Conservation (phyloP, 2,888 invertebrate genomes). For the Tipula confusa region DNA sequence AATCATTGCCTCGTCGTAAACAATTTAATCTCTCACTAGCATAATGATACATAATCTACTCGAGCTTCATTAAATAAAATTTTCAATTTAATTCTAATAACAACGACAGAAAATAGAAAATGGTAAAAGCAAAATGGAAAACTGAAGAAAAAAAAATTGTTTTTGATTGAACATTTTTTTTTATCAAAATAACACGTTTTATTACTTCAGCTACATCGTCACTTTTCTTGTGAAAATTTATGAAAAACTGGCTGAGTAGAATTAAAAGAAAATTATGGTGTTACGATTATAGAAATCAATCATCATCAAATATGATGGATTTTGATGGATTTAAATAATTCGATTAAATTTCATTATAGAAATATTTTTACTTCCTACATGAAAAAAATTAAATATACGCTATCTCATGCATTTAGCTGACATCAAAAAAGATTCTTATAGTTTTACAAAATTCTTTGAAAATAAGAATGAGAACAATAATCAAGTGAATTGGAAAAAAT, state of each 20-base stretch:
- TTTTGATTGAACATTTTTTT: not conserved
- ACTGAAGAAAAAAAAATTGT: not conserved
- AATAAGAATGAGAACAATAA: no score
- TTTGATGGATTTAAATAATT: not conserved
- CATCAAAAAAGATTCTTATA: no score
- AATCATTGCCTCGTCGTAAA: not conserved
- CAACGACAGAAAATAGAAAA: no score
- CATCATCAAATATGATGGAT: not conserved
- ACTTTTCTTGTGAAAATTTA: not conserved
- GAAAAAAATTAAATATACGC: no score
- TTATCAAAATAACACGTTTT: conserved; percentile 12
- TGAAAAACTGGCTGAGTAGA: no score
- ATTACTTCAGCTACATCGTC: not conserved
- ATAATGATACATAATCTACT: not conserved
- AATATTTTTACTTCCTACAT: no score
- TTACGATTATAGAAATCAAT: not conserved
- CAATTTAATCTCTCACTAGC: not conserved
- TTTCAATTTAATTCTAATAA: not conserved
- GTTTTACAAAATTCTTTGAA: no score
- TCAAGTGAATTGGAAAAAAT: no score
- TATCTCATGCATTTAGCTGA: no score
- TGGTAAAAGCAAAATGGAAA: no score
- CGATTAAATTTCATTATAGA: no score
- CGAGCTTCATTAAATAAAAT: not conserved
- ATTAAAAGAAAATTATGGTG: not conserved